phyloP scores from a whole-genome alignment of 2,888 invertebrate genomes.

The Drosophila demipolita region DNA sequence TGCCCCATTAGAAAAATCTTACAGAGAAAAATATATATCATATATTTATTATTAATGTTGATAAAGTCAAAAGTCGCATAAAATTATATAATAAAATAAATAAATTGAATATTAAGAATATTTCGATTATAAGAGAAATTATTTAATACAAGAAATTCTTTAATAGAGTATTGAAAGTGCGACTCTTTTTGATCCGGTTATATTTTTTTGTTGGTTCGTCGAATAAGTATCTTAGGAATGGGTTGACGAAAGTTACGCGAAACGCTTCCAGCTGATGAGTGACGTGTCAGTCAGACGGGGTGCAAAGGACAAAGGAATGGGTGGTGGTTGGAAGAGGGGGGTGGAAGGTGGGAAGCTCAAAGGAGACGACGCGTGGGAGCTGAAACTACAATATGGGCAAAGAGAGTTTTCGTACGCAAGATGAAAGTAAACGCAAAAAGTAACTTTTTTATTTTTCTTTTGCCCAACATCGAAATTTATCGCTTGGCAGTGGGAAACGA shows the following conservation, averaged over 20 bases:
- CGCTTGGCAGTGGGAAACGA: slow-evolving; percentile 32
- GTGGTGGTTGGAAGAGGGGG: background rate
- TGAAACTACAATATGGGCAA: slow-evolving; percentile 42
- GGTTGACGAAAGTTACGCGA: slow-evolving; percentile 66
- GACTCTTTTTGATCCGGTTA: background rate
- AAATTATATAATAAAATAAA: too few species aligned
- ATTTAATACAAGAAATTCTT: background rate
- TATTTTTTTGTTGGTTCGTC: background rate
- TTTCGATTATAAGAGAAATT: background rate
- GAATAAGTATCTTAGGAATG: slow-evolving; percentile 23
- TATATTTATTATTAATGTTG: too few species aligned
- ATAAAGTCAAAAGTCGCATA: too few species aligned
- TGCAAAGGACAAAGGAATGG: background rate
- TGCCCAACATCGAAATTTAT: slow-evolving; percentile 47
- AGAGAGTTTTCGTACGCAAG: slow-evolving; percentile 37
- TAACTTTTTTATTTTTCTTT: slow-evolving; percentile 2
- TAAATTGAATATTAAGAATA: too few species aligned
- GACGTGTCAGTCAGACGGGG: slow-evolving; percentile 37
- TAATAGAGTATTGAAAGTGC: slow-evolving; percentile 17
- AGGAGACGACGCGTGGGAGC: slow-evolving; percentile 35
- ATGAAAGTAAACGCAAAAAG: slow-evolving; percentile 75
- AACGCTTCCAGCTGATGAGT: slow-evolving; percentile 76
- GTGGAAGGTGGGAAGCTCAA: slow-evolving; percentile 13
- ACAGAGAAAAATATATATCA: too few species aligned
- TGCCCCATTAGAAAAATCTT: too few species aligned